Percentiles rank a stretch among this genome's conserved stretches.
phyloP scores from a whole-genome alignment of 2,888 invertebrate genomes.

The Ennomos erosarius region DNA sequence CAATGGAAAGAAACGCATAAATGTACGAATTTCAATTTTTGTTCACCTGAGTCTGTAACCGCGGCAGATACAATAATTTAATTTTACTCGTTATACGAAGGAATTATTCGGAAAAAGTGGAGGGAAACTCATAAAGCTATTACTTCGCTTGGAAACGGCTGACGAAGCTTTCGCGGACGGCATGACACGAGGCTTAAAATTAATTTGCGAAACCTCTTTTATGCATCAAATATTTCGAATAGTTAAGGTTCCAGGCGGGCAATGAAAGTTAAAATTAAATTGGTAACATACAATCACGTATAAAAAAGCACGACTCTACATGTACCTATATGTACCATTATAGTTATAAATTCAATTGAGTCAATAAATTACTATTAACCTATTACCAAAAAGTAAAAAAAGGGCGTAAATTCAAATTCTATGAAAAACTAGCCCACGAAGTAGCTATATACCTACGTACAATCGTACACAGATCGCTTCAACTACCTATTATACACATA shows the following conservation, averaged over 20 bases:
- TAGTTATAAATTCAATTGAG: too few species aligned
- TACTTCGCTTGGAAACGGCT: slow-evolving; percentile 63
- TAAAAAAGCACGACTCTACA: slow-evolving; percentile 16
- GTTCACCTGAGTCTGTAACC: slow-evolving; percentile 54
- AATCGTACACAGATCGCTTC: too few species aligned
- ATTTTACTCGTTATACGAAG: slow-evolving; percentile 66
- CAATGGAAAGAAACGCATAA: slow-evolving; percentile 27
- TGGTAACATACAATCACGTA: background rate
- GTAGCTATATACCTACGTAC: too few species aligned
- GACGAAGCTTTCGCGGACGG: slow-evolving; percentile 62
- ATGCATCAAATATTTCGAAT: slow-evolving; percentile 50
- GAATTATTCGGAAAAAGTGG: slow-evolving; percentile 68
- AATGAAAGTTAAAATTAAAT: slow-evolving; percentile 12
- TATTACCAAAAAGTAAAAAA: too few species aligned
- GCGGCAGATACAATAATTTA: slow-evolving; percentile 65
- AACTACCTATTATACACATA: too few species aligned
- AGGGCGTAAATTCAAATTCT: too few species aligned
- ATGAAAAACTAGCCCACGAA: too few species aligned
- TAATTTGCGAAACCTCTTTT: slow-evolving; percentile 59
- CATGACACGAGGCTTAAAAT: slow-evolving; percentile 59
- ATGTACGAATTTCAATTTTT: slow-evolving; percentile 54
- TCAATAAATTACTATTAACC: too few species aligned
- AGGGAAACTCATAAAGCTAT: slow-evolving; percentile 71
- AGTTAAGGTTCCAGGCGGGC: slow-evolving; percentile 43
- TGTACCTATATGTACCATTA: slow-evolving; percentile 35